Evolutionary conservation across 2,797 vertebrate genomes (phyloP).

Genomic region (Acipenser transmontanus): DNA sequence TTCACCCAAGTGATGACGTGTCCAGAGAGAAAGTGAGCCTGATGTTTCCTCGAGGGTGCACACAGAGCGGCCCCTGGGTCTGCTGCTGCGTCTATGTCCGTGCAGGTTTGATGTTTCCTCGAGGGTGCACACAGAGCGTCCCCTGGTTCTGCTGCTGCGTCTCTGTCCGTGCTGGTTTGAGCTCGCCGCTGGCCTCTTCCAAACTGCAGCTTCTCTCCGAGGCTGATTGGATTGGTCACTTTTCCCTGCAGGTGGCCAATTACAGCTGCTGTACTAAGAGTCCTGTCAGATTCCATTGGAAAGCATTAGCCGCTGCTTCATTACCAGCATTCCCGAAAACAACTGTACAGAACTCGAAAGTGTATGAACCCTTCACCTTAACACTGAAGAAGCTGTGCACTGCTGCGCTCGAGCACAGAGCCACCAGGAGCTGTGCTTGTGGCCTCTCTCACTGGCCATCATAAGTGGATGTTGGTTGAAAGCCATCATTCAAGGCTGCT

Average conservation of each 20-base stretch:
- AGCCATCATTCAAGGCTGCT: too few relatives aligned
- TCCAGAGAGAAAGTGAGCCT: conserved; percentile 23
- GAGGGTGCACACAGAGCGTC: conserved; percentile 14
- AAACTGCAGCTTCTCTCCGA: conserved; percentile 59
- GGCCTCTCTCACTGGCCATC: too few relatives aligned
- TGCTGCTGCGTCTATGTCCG: conserved; percentile 8
- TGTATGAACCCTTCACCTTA: too few relatives aligned
- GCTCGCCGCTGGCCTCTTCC: conserved; percentile 29
- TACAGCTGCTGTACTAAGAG: conserved; percentile 61
- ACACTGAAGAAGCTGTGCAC: too few relatives aligned
- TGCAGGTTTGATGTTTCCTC: conserved; percentile 38
- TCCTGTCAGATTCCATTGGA: not conserved
- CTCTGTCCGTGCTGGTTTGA: conserved; percentile 33
- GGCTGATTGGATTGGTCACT: conserved; percentile 88
- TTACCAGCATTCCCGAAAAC: not conserved
- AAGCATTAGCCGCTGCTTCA: not conserved
- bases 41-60: conserved; percentile 11
- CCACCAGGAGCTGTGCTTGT: too few relatives aligned
- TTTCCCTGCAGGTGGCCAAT: conserved; percentile 88
- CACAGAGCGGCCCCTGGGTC: conserved; percentile 25
- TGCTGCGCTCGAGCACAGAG: too few relatives aligned
- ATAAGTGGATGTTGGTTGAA: too few relatives aligned
- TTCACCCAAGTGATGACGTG: conserved; percentile 32
- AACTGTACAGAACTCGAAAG: too few relatives aligned
- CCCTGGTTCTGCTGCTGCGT: conserved; percentile 21